A percentile compares a stretch with the other conserved stretches of the same genome.
Conservation (phyloP, 2,113 vertebrate genomes). For the Indicator maculatus region DNA sequence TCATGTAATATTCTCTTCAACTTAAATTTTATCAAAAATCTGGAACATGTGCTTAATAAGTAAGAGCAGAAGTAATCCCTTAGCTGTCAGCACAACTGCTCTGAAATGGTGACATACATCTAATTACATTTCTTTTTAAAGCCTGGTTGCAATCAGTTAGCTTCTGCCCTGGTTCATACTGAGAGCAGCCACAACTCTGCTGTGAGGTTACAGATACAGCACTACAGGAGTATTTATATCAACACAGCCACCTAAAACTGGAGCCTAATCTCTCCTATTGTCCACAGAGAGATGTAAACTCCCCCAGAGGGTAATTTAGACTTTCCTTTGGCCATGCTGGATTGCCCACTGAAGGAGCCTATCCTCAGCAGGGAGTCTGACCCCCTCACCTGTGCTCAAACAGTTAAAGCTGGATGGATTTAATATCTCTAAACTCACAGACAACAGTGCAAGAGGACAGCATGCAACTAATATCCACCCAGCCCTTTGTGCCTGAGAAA, state of each 20-base stretch:
- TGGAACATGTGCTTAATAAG: slow-evolving; percentile 51
- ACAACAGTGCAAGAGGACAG: background rate
- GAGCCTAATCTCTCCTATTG: background rate
- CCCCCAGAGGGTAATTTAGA: background rate
- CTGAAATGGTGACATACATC: slow-evolving; percentile 44
- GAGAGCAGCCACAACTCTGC: background rate
- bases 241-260: background rate
- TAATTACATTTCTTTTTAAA: slow-evolving; percentile 44
- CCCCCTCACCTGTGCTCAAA: background rate
- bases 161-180: background rate
- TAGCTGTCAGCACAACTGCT: slow-evolving; percentile 47
- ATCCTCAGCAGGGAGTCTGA: background rate
- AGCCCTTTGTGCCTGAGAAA: background rate
- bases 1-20: slow-evolving; percentile 62
- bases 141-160: slow-evolving; percentile 1
- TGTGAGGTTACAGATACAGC: background rate
- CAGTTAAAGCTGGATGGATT: background rate
- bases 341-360: background rate
- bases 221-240: background rate
- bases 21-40: slow-evolving; percentile 62
- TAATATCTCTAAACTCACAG: background rate
- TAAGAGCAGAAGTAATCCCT: slow-evolving; percentile 60
- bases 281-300: background rate
- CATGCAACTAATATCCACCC: background rate
- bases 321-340: background rate